A percentile compares a stretch with the other conserved stretches of the same genome.
phyloP scores from a whole-genome alignment of 2,797 vertebrate genomes.

The Cossypha dichroa region DNA sequence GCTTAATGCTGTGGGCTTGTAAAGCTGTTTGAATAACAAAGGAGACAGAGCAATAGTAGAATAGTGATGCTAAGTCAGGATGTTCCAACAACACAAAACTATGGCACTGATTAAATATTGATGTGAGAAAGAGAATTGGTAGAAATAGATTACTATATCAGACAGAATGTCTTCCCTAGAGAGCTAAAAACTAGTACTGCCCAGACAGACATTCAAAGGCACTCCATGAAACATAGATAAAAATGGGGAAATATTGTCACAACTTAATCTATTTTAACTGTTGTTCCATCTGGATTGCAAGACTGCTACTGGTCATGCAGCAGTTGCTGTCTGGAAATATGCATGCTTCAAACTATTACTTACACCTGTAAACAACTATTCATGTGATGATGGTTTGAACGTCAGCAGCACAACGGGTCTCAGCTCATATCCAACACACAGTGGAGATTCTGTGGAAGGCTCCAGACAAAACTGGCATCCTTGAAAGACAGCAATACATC shows the following conservation, averaged over 20 bases:
- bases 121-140: background rate
- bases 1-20: background rate
- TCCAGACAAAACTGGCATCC: background rate
- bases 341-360: background rate
- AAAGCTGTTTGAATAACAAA: background rate
- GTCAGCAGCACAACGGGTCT: rapidly evolving
- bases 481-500: background rate
- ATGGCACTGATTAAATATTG: background rate
- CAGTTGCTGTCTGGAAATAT: background rate
- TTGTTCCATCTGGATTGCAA: background rate
- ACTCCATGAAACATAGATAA: background rate
- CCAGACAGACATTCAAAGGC: background rate
- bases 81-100: background rate
- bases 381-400: background rate
- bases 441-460: background rate
- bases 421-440: rapidly evolving
- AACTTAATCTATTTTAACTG: background rate
- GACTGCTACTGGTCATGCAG: background rate
- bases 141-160: background rate
- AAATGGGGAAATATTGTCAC: background rate
- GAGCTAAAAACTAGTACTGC: background rate
- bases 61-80: background rate
- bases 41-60: background rate
- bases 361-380: background rate
- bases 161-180: background rate